A percentile compares a stretch with the other conserved stretches of the same genome.
phyloP scores from a whole-genome alignment of 2,797 vertebrate genomes.

The Phylloscopus collybita region DNA sequence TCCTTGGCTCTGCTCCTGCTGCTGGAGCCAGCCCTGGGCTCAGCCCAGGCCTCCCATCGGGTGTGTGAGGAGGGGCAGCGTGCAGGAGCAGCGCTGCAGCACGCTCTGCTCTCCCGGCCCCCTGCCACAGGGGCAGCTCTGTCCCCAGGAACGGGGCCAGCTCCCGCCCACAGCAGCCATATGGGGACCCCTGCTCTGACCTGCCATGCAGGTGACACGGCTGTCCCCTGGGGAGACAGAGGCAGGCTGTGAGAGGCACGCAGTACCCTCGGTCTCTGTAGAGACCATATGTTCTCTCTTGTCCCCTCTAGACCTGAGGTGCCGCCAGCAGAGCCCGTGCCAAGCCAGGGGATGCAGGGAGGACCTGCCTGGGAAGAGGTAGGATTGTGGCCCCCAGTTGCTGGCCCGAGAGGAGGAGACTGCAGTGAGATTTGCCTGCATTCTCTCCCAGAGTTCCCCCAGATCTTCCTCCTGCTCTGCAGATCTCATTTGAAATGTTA shows the following conservation, averaged over 20 bases:
- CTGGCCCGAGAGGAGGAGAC: slow-evolving; percentile 12
- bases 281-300: slow-evolving; percentile 34
- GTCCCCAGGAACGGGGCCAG: not conserved
- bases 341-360: not conserved
- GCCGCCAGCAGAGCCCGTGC: not conserved
- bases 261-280: not conserved
- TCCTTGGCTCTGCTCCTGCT: not conserved
- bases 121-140: not conserved
- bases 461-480: slow-evolving; percentile 51
- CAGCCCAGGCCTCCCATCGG: not conserved
- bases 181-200: slow-evolving; percentile 22
- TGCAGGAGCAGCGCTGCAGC: not conserved
- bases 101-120: not conserved
- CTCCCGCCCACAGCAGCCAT: slow-evolving; percentile 16
- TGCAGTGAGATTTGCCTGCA: slow-evolving; percentile 52
- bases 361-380: not conserved
- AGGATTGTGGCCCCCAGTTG: not conserved
- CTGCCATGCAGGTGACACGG: not conserved
- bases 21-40: not conserved
- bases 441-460: slow-evolving; percentile 62
- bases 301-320: not conserved
- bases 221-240: not conserved
- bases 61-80: fast-evolving
- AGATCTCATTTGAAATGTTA: slow-evolving; percentile 63
- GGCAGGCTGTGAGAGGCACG: not conserved